Evolutionary conservation across 2,888 invertebrate species (phyloP), one percentile per base, ranked within the genome.

Genomic region (Mamestra brassicae): DNA sequence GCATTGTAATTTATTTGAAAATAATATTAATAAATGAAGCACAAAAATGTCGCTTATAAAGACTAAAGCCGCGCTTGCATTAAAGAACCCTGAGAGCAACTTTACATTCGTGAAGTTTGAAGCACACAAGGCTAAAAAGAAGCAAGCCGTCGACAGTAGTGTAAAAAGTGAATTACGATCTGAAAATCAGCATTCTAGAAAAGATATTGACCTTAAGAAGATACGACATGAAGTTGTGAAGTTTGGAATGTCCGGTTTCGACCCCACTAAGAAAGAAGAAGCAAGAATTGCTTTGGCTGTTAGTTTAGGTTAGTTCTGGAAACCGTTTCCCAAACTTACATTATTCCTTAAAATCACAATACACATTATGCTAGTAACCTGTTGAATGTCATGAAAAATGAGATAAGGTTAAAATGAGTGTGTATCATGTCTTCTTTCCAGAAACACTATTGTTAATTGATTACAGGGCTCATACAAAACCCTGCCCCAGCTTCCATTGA

Each of bases 161-260:
- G 85, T 85, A 54, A 87, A 86, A 76, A 61, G 13, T 80, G 83
- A 86, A 26, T 74, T 60, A 60, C 89, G 84, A 75, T 76, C 72
- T 63, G 85, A 88, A 71, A 69, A 71, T 58, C 79, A 81, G 3
- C 83, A 78, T 55, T 78, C 87, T 10, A 93, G 86, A 87, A 93
- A 91, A 90, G 97, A 97, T 88, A 95, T 98, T 80, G 98, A 98
- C 86, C 97, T 99, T 88, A 98, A 98, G 87, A 97, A 97, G 88
- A 97, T 98, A 1, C 97, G 98, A 69, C 97, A 98, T 92, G 99
- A 99, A 91, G 97, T 99, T 6, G 97, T 98, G 10, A 98, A 98
- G 90, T 98, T 99, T 93, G 98, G 98, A 52, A 98, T 98, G 95
- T 97, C 97, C 45, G 98, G 98, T 70, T 97, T 98, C 72, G 97